Base-by-base conservation (phyloP, 2,113 vertebrate genomes). In the Cardinalis cardinalis region DNA sequence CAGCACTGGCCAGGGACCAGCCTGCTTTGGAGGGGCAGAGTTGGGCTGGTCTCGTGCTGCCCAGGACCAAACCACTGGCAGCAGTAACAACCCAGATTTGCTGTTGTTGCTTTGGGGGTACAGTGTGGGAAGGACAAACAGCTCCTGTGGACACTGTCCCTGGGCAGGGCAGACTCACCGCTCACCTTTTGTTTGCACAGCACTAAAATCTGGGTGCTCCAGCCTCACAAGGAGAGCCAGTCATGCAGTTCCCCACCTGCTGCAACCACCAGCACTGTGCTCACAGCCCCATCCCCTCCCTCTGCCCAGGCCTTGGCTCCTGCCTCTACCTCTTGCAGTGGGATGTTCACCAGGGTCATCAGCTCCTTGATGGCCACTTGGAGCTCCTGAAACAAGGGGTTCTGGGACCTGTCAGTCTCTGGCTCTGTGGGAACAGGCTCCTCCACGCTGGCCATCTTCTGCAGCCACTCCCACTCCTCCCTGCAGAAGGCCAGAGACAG, bases 381-480 rank as follows among this genome's bases (percentile, higher is more conserved):
- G 43, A 99, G 96, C 88, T 99, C 98, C 93, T 98, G 97, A 34
- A 98, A 97, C 78, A 99, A 97, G 84, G 96, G 94, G 79, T 97
- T 98, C 55, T 98, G 97, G 75, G 97, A 95, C 2, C 96, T 96
- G 89, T 98, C 98, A 18, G 97, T 73, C 46, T 98, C 96, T 18
- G 91, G 80, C 68, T 98, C 98, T 18, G 84, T 94, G 87, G 97
- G 92, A 84, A 94, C 16, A 2, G 98, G 88, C 76, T 98, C 98
- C 4, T 98, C 98, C 73, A 98, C 36, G 0, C 91, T 97, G 89
- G 84, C 96, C 96, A 98, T 96, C 10, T 97, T 98, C 95, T 98
- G 98, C 72, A 99, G 97, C 98, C 98, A 99, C 95, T 98, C 98
- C 99, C 98, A 99, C 95, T 99, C 99, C 86, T 99, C 98, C 92